These are phyloP conservation scores for Percopsis transmontana DNA, from an alignment of 2,113 vertebrate genomes.

Conservation along the genomic window DNA sequence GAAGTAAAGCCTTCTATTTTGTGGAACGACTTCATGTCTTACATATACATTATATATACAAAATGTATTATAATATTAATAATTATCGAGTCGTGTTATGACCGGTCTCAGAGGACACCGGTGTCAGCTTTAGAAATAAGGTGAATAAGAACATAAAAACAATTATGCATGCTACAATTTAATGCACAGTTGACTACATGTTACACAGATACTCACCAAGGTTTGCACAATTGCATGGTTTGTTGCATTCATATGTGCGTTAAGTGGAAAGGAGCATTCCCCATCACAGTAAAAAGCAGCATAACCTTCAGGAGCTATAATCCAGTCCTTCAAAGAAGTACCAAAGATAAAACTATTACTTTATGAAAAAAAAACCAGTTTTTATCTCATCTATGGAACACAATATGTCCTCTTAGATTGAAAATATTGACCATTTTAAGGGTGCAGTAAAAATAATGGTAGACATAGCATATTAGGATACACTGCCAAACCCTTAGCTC, in stretches of 20 bases:
- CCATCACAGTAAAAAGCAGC: constrained; percentile 98
- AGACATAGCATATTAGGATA: background rate
- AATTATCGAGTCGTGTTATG: too few species aligned
- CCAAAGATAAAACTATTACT: constrained; percentile 2
- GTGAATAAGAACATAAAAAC: constrained; percentile 21
- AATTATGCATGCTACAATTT: constrained; percentile 18
- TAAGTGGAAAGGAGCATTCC: constrained; percentile 97
- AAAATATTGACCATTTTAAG: background rate
- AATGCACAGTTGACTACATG: constrained; percentile 1
- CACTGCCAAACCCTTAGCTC: background rate
- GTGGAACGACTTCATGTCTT: too few species aligned
- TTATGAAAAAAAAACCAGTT: too few species aligned
- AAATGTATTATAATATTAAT: too few species aligned
- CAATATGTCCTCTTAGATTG: background rate
- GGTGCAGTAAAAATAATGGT: too few species aligned
- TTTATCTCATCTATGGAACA: too few species aligned
- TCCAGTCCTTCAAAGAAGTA: constrained; percentile 88
- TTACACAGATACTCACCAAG: constrained; percentile 78
- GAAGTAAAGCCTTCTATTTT: too few species aligned
- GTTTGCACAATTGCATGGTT: constrained; percentile 99
- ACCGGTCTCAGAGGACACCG: too few species aligned
- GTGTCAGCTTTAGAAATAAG: too few species aligned
- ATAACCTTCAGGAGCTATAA: constrained; percentile 97
- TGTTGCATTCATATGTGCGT: constrained; percentile 98
- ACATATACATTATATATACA: too few species aligned